These are phyloP conservation scores for Hylomyscus alleni DNA, from an alignment of 2,797 vertebrate genomes.

Conservation along the genomic window DNA sequence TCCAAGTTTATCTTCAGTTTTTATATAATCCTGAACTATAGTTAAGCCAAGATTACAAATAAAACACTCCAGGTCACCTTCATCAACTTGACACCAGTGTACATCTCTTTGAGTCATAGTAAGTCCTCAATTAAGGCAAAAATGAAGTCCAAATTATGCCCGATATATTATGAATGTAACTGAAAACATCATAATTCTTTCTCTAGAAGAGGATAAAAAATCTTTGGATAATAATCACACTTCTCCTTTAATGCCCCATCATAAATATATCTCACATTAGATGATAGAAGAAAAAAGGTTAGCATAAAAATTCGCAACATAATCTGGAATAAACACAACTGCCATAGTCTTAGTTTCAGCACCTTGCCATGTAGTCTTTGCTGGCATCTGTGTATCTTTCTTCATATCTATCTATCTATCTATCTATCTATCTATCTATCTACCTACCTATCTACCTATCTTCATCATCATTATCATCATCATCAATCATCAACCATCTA, in stretches of 20 bases:
- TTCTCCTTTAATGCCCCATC: not conserved
- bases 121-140: not conserved
- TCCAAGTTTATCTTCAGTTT: not conserved
- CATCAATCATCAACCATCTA: not conserved
- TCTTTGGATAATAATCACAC: not conserved
- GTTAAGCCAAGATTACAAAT: not conserved
- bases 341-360: not conserved
- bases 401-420: not conserved
- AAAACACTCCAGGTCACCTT: not conserved
- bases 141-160: not conserved
- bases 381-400: not conserved
- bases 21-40: not conserved
- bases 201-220: not conserved
- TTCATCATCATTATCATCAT: not conserved
- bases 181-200: not conserved
- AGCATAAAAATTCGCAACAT: not conserved
- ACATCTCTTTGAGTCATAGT: not conserved
- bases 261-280: not conserved
- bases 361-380: not conserved
- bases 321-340: not conserved
- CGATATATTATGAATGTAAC: not conserved
- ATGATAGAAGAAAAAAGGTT: not conserved
- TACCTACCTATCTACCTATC: not conserved
- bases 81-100: not conserved
- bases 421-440: not conserved